A percentile compares a stretch with the other conserved stretches of the same genome.
Conservation (phyloP, 2,888 invertebrate genomes). For the Rhagonycha lutea region DNA sequence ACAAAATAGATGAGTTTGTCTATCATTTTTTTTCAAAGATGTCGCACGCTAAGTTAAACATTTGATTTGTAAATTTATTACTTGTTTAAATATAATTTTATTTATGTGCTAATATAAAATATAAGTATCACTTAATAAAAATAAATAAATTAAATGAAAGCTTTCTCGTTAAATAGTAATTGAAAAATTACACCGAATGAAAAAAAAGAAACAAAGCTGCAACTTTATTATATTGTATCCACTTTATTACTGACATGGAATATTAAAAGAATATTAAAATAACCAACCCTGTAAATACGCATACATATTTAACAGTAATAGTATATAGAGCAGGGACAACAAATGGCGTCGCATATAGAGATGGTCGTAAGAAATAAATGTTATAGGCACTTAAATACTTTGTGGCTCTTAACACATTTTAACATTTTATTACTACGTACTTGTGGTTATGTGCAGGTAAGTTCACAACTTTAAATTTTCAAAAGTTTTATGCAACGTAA, state of each 20-base stretch:
- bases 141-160: not conserved
- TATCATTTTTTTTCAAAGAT: not conserved
- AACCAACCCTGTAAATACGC: constrained; percentile 1
- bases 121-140: not conserved
- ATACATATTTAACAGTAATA: constrained; percentile 8
- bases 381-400: constrained; percentile 41
- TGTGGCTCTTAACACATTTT: constrained; percentile 38
- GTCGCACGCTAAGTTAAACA: not conserved
- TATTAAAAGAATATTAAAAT: constrained; percentile 4
- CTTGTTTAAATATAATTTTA: not conserved
- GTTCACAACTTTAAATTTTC: not conserved
- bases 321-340: constrained; percentile 20
- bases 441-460: constrained; percentile 20
- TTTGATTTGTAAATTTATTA: not conserved
- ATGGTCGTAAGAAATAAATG: constrained; percentile 35
- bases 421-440: constrained; percentile 22
- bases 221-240: constrained; percentile 1
- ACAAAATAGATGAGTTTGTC: not conserved
- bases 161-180: not conserved
- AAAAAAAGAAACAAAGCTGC: not conserved
- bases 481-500: not conserved
- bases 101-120: not conserved
- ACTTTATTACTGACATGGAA: not conserved
- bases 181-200: not conserved
- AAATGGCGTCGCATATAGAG: constrained; percentile 12